phyloP scores from a whole-genome alignment of 2,797 vertebrate genomes.

The Craterocephalus amniculus region DNA sequence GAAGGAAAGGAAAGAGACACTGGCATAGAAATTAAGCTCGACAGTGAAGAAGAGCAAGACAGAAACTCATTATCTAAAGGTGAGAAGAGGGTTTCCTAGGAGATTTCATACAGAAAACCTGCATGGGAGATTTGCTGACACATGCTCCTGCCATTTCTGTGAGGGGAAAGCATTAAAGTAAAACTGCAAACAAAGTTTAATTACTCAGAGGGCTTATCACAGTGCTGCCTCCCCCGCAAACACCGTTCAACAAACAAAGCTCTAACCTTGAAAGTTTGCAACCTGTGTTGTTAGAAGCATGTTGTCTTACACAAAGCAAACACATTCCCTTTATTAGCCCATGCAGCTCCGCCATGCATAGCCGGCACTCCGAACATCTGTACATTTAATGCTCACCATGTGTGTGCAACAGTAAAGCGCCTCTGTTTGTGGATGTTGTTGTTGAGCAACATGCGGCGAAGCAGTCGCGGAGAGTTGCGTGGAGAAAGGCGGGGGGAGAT shows the following conservation, averaged over 20 bases:
- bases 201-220: slow-evolving; percentile 52
- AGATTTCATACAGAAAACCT: slow-evolving; percentile 41
- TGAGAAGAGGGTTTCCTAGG: slow-evolving; percentile 48
- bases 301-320: slow-evolving; percentile 42
- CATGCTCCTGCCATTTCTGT: slow-evolving; percentile 22
- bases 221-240: slow-evolving; percentile 14
- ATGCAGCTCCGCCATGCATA: slow-evolving; percentile 2
- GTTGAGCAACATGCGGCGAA: slow-evolving; percentile 95
- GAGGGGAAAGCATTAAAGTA: slow-evolving; percentile 30
- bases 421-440: slow-evolving; percentile 96
- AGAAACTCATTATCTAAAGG: slow-evolving; percentile 51
- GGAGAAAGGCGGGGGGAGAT: slow-evolving; percentile 93
- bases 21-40: slow-evolving; percentile 32
- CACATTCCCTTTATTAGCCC: background rate
- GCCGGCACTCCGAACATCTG: slow-evolving; percentile 8
- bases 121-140: slow-evolving; percentile 36
- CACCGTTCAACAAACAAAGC: slow-evolving; percentile 47
- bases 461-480: slow-evolving; percentile 94
- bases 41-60: slow-evolving; percentile 23
- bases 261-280: slow-evolving; percentile 63
- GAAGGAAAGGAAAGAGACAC: background rate
- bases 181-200: slow-evolving; percentile 63
- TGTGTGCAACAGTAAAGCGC: slow-evolving; percentile 97
- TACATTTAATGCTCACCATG: slow-evolving; percentile 87
- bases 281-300: slow-evolving; percentile 48